Base-by-base conservation (phyloP, 2,888 invertebrate genomes). In the Cheilosia urbana region DNA sequence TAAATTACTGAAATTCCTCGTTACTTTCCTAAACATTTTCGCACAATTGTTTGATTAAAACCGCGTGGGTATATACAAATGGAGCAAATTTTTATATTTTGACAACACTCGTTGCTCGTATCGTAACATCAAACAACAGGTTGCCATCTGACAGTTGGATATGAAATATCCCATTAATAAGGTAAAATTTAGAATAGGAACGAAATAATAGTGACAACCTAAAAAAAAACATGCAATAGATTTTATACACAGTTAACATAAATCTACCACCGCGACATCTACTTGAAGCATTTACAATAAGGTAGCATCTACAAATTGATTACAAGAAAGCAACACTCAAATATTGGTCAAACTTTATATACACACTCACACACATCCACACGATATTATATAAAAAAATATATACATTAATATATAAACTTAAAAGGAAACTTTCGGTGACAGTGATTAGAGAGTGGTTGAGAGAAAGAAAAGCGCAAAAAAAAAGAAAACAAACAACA, bases 401-500 rank as follows among this genome's bases (percentile, higher is more conserved):
- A 63, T 42, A 15, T 57, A 37, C 4, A 34, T 34, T 34, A 11
- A 11, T 11, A 11, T 11, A 11, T 11, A 11, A 11, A 34, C 34
- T 34, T 37, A 13, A 4, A 13, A 37, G 37, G 37, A 37, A 37
- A 37, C 37, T 37, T 37, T 45, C 65, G 34, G 58, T 73, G 65
- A 62, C 58, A 63, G 68, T 76, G 49, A 71, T 65, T 72, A 60
- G 19, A 51, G 40, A 21, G 62, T 77, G 71, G 77, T 72, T 69
- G 45, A 78, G 55, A 34, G 77, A 63, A 55, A 55, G 65, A 55
- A 53, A 78, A 49, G 47, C 58, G 45, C 13, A 83, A 82, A 55
- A 37, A 40, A 82, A 55, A 37, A 40, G 2, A 85, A 77, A 76
- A 68, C 21, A 69, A 80, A 78, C 76, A 85, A 87, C 49, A 87